Evolutionary conservation across 2,888 invertebrate species (phyloP).

Genomic region (Homarus gammarus): DNA sequence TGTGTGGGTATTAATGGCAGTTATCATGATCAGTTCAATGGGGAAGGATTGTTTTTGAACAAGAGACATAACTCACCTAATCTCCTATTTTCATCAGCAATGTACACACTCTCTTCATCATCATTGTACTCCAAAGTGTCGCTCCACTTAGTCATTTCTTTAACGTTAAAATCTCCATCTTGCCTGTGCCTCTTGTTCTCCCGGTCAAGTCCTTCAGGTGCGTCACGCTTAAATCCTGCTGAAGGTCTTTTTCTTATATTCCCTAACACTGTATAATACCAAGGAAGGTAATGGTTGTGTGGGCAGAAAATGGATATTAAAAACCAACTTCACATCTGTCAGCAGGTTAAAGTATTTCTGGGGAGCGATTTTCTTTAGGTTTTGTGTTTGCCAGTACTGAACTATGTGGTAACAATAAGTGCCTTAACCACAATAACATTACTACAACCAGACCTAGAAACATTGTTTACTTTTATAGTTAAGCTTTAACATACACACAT

Average conservation of each 20-base stretch:
- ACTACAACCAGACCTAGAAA: no score
- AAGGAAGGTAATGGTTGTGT: background rate
- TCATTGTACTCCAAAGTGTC: background rate
- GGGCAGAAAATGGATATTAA: background rate
- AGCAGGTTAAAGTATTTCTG: background rate
- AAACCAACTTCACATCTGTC: background rate
- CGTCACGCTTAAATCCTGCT: constrained; percentile 7
- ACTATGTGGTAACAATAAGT: background rate
- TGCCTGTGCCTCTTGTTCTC: background rate
- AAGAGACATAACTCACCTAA: background rate
- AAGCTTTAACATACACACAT: background rate
- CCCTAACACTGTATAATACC: constrained; percentile 3
- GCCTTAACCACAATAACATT: background rate
- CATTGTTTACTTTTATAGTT: no score
- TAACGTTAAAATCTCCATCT: background rate
- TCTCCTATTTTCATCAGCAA: background rate
- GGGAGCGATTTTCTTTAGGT: background rate
- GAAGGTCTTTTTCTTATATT: background rate
- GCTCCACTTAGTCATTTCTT: background rate
- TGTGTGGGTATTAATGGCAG: no score
- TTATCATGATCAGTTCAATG: no score
- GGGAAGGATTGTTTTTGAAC: no score
- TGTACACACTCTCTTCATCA: background rate
- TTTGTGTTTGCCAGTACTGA: background rate
- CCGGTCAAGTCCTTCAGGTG: background rate